phyloP scores from a whole-genome alignment of 1,140 invertebrate species.

The Arctopsyche grandis region DNA sequence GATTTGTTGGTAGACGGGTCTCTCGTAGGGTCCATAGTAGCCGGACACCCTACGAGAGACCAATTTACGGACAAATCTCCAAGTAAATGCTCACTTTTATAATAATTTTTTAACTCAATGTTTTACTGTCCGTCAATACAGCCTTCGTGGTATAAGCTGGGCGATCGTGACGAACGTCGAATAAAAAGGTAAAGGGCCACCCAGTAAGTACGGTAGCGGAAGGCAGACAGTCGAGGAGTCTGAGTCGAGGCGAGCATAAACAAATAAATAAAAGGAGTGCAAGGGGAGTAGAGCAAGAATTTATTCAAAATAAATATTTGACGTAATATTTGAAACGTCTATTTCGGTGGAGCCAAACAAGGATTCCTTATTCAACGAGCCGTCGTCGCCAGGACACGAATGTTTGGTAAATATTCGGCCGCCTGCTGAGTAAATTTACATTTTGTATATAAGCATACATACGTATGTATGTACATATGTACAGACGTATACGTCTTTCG shows the following conservation, averaged over 20 bases:
- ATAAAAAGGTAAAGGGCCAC: neutral
- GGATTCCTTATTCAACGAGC: conserved; percentile 28
- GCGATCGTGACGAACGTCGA: neutral
- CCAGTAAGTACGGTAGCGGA: neutral
- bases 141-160: neutral
- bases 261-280: neutral
- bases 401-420: conserved; percentile 40
- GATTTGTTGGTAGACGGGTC: too few species aligned
- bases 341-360: conserved; percentile 33
- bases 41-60: too few species aligned
- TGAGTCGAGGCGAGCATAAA: neutral
- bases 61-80: too few species aligned
- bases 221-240: neutral
- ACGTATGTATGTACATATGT: neutral
- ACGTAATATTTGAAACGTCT: conserved; percentile 44
- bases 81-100: too few species aligned
- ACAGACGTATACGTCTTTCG: neutral
- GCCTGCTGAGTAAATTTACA: conserved; percentile 44
- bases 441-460: conserved; percentile 2
- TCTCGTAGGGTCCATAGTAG: too few species aligned
- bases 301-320: conserved; percentile 45
- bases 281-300: neutral
- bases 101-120: too few species aligned
- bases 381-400: conserved; percentile 30
- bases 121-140: too few species aligned